Evolutionary conservation across 2,113 vertebrate species (phyloP).

Genomic region (Salvator merianae): DNA sequence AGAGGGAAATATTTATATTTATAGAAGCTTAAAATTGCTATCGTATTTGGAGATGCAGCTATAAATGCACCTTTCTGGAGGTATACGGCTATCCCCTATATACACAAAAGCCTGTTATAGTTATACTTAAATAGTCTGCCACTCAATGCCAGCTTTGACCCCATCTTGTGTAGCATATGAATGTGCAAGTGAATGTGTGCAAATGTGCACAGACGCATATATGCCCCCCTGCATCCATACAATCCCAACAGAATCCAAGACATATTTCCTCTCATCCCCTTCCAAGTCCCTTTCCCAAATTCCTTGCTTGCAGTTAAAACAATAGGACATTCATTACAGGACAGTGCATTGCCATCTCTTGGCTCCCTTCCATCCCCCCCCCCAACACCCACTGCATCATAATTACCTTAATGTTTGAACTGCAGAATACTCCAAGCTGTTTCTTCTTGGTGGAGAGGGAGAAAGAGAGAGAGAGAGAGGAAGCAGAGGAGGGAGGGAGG

Average conservation of each 20-base stretch:
- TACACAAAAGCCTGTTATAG: neutral
- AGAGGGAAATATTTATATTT: too few relatives aligned
- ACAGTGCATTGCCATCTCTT: conserved; percentile 14
- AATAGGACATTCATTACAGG: conserved; percentile 27
- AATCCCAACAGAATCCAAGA: neutral
- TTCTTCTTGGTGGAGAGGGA: conserved; percentile 31
- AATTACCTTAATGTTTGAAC: conserved; percentile 43
- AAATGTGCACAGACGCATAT: neutral
- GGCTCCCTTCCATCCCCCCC: neutral
- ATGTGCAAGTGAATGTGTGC: too few relatives aligned
- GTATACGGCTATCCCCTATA: neutral
- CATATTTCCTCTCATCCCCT: too few relatives aligned
- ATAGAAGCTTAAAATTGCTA: neutral
- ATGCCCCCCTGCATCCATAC: neutral
- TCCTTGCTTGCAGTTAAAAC: neutral
- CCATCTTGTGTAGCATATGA: neutral
- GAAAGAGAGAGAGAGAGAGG: conserved; percentile 45
- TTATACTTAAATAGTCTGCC: neutral
- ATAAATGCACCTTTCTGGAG: neutral
- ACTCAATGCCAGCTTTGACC: neutral
- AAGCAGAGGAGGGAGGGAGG: neutral
- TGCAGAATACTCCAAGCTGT: conserved; percentile 27
- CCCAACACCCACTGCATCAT: conserved; percentile 17
- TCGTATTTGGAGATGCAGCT: neutral
- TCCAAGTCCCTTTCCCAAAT: neutral